Conservation (phyloP, 2,113 vertebrate species). For the Chloropsis hardwickii region DNA sequence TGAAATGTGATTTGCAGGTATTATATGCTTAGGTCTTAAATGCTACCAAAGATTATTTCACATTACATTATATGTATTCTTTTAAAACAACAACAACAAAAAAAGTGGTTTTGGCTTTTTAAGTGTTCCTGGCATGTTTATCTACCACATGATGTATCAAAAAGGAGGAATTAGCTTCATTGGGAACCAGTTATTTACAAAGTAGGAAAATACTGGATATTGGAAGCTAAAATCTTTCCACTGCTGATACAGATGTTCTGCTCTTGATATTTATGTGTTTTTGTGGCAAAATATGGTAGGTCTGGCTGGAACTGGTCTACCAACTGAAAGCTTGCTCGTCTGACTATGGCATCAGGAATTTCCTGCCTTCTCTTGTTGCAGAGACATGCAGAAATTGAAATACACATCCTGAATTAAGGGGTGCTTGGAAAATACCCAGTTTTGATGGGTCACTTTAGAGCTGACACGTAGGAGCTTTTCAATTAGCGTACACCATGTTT, state of each 20-base stretch:
- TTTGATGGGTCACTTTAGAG: conserved; percentile 52
- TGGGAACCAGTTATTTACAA: background rate
- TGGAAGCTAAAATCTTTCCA: background rate
- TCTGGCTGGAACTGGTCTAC: conserved; percentile 53
- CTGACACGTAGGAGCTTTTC: background rate
- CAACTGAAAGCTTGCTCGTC: background rate
- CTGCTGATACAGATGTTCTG: background rate
- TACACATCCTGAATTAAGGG: conserved; percentile 55
- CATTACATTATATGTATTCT: background rate
- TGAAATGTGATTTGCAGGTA: background rate
- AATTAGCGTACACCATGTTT: rapidly evolving
- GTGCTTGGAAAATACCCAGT: conserved; percentile 51
- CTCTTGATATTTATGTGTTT: background rate
- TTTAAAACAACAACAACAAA: background rate
- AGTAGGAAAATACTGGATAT: background rate
- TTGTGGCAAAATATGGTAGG: background rate
- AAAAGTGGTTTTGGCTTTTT: background rate
- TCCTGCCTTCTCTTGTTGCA: background rate
- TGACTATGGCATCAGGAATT: background rate
- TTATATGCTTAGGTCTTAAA: background rate
- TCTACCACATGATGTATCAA: background rate
- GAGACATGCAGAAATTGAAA: background rate
- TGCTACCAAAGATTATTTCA: background rate
- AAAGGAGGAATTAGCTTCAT: background rate
- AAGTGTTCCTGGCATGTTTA: background rate